Evolutionary conservation across 2,113 vertebrate species (phyloP).

Genomic region (Arothron firmamentum): DNA sequence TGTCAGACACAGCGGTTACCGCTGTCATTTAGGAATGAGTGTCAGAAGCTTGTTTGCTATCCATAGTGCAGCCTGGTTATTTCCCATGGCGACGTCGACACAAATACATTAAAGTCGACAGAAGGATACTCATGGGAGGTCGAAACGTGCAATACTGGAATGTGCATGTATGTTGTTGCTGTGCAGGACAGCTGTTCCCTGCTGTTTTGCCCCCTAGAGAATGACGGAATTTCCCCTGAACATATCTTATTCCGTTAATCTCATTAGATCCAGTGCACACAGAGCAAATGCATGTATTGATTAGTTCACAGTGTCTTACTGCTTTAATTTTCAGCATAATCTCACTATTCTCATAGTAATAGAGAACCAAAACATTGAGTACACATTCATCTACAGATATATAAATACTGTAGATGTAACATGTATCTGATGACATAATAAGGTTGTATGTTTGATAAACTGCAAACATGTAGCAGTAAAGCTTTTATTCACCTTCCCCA

Average conservation of each 20-base stretch:
- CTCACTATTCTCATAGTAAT: too few relatives aligned
- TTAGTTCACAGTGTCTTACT: background rate
- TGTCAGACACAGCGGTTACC: background rate
- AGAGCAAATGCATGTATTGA: background rate
- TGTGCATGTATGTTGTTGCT: slow-evolving; percentile 4
- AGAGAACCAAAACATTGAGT: too few relatives aligned
- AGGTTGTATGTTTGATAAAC: background rate
- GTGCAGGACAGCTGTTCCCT: slow-evolving; percentile 57
- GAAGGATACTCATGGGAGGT: slow-evolving; percentile 22
- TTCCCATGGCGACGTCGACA: slow-evolving; percentile 22
- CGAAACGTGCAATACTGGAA: background rate
- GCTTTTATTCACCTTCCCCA: background rate
- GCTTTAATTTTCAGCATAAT: background rate
- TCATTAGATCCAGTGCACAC: slow-evolving; percentile 68
- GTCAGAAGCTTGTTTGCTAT: slow-evolving; percentile 6
- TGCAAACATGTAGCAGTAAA: slow-evolving; percentile 9
- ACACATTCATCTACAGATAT: background rate
- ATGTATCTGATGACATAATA: slow-evolving; percentile 40
- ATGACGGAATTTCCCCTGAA: slow-evolving; percentile 78
- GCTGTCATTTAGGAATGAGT: background rate
- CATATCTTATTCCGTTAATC: slow-evolving; percentile 57
- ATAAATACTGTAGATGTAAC: slow-evolving; percentile 13
- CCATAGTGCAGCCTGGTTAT: slow-evolving; percentile 5
- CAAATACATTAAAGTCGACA: slow-evolving; percentile 39
- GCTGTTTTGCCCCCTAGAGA: slow-evolving; percentile 68